These are phyloP conservation scores for Popillia japonica DNA, from an alignment of 1,140 invertebrate species.

Conservation along the genomic window DNA sequence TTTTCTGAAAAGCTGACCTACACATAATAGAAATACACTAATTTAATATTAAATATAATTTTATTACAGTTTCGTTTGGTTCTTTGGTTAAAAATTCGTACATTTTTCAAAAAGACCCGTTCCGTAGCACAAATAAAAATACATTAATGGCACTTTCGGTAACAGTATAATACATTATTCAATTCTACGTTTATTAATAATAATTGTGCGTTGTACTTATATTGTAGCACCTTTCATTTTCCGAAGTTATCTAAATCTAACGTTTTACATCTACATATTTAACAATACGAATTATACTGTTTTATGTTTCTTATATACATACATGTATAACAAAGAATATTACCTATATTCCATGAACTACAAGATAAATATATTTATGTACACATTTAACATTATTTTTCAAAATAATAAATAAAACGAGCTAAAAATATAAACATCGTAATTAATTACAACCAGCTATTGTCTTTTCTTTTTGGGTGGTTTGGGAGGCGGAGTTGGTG, in stretches of 20 bases:
- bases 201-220: constrained; percentile 18
- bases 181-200: not conserved
- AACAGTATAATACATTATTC: constrained; percentile 21
- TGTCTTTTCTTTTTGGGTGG: constrained; percentile 62
- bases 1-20: not conserved
- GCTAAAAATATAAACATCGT: not conserved
- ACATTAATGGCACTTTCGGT: constrained; percentile 37
- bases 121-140: constrained; percentile 5
- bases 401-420: constrained; percentile 26
- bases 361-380: constrained; percentile 23
- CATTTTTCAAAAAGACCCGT: constrained; percentile 12
- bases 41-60: not conserved
- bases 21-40: not conserved
- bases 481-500: constrained; percentile 69
- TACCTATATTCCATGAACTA: constrained; percentile 8
- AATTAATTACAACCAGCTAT: not conserved
- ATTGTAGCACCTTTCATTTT: constrained; percentile 40
- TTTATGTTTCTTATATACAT: not conserved
- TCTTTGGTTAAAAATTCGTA: constrained; percentile 32
- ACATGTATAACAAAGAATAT: constrained; percentile 21
- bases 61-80: constrained; percentile 10
- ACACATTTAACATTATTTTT: constrained; percentile 16
- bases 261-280: not conserved
- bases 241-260: constrained; percentile 37
- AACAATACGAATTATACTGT: not conserved